Percentiles rank a stretch among this genome's conserved stretches.
Evolutionary conservation across 2,888 invertebrate species (phyloP).

Genomic region (Lamellibrachia satsuma): DNA sequence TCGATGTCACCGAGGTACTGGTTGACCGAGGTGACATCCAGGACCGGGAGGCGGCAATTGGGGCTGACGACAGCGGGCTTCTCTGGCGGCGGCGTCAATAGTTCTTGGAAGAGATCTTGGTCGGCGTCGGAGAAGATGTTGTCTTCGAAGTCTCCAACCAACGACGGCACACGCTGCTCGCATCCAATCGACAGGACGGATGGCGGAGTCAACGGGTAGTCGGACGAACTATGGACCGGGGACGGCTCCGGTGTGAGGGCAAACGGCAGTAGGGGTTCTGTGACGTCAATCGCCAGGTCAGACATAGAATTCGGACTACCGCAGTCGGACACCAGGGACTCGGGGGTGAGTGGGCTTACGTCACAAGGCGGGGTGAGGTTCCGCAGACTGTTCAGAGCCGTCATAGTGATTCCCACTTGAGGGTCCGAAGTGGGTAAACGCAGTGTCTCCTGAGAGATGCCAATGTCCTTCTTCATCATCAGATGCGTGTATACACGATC

Average conservation of each 20-base stretch:
- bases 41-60: slow-evolving; percentile 13
- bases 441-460: not conserved
- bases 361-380: not conserved
- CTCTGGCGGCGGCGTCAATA: not conserved
- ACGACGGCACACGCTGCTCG: not conserved
- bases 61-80: slow-evolving; percentile 13
- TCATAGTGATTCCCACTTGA: slow-evolving; percentile 14
- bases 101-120: not conserved
- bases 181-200: not conserved
- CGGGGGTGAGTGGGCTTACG: slow-evolving; percentile 33
- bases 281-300: slow-evolving; percentile 30
- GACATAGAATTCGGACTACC: not conserved
- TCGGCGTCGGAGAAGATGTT: slow-evolving; percentile 20
- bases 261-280: slow-evolving; percentile 30
- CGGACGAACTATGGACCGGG: slow-evolving; percentile 25
- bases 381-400: slow-evolving; percentile 24
- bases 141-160: slow-evolving; percentile 23
- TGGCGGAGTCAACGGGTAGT: not conserved
- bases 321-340: slow-evolving; percentile 29
- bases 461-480: slow-evolving; percentile 26
- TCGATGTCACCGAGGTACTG: slow-evolving; percentile 19
- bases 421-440: not conserved
- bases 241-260: slow-evolving; percentile 38
- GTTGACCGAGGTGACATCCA: not conserved
- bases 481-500: slow-evolving; percentile 28